Base-by-base conservation (phyloP, 2,113 vertebrate genomes). In the Cochlearius cochlearius region DNA sequence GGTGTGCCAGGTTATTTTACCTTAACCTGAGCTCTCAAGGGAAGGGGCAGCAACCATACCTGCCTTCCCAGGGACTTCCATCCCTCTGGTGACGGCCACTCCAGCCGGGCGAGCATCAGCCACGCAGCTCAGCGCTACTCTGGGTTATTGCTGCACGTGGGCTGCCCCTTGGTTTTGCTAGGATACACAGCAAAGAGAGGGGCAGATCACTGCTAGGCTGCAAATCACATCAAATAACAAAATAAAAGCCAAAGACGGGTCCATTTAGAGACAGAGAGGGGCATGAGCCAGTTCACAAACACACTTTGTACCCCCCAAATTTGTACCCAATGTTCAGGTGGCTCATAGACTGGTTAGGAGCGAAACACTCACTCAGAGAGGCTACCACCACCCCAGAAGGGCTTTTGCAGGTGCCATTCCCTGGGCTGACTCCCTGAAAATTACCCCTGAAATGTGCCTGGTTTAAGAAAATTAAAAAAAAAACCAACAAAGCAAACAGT, bases 81-180 rank as follows among this genome's bases (percentile, higher is more conserved):
- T 18, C 22, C 45, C 32, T 26, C 32, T 29, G 5, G 2, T 21
- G 22, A 38, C 2, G 5, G 32, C 19, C 29, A 6, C 4, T n/a
- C 15, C 18, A 19, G 58, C 25, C 2, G 0, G 68, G 38, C 7
- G 1, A 56, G 39, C 16, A 1, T 29, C n/a, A 66, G 38, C 73
- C 45, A 2, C 4, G 4, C 52, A 43, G 72, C 53, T 36, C 63
- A 6, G 74, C 7, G 5, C 9, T 11, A 4, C 64, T 62, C 64
- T 2, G 34, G 22, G 64, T 7, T 25, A 6, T 23, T 18, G 49
- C 34, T 11, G 29, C 25, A 1, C 0, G 25, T 1, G 13, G 36
- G 5, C 27, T 11, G 34, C 29, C 50, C 49, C n/a, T 20, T 3
- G 20, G 49, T 7, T 69, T 25, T 56, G n/a, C n/a, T 2, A 12